Evolutionary conservation across 2,797 vertebrate species (phyloP).

Genomic region (Poecilia velifera): DNA sequence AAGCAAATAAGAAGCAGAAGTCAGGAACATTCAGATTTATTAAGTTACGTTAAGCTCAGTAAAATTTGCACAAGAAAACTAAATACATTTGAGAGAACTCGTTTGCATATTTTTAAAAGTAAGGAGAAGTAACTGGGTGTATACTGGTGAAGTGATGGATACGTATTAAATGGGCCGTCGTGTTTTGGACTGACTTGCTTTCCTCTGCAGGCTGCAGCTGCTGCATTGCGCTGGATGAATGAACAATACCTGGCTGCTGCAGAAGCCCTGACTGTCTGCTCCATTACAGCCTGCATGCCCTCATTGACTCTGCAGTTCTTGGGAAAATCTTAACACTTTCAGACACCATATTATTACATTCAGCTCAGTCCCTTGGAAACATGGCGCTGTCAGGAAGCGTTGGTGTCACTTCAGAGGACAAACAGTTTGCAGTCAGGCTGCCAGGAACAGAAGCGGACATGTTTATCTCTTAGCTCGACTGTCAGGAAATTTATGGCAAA

Average conservation of each 20-base stretch:
- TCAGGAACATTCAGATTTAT: too few species aligned
- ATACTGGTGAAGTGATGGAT: neutral
- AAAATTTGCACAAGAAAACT: too few species aligned
- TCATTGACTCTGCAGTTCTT: constrained; percentile 30
- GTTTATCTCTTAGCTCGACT: neutral
- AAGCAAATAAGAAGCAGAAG: too few species aligned
- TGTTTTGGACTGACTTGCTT: constrained; percentile 32
- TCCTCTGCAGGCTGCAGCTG: constrained; percentile 42
- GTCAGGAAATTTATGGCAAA: neutral
- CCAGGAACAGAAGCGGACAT: constrained; percentile 25
- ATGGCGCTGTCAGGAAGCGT: neutral
- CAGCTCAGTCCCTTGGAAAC: neutral
- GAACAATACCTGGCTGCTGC: constrained; percentile 76
- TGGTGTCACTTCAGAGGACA: constrained; percentile 16
- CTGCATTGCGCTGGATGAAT: constrained; percentile 65
- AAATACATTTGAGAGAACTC: too few species aligned
- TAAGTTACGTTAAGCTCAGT: too few species aligned
- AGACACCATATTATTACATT: constrained; percentile 30
- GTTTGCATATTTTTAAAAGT: too few species aligned
- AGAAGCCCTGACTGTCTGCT: constrained; percentile 43
- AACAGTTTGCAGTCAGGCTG: neutral
- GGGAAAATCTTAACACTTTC: constrained; percentile 15
- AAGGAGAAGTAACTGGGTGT: too few species aligned
- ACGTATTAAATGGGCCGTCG: neutral
- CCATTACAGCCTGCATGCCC: constrained; percentile 52